A percentile compares a stretch with the other conserved stretches of the same genome.
Conservation (phyloP, 2,797 vertebrate genomes). For the Kryptopterus vitreolus region DNA sequence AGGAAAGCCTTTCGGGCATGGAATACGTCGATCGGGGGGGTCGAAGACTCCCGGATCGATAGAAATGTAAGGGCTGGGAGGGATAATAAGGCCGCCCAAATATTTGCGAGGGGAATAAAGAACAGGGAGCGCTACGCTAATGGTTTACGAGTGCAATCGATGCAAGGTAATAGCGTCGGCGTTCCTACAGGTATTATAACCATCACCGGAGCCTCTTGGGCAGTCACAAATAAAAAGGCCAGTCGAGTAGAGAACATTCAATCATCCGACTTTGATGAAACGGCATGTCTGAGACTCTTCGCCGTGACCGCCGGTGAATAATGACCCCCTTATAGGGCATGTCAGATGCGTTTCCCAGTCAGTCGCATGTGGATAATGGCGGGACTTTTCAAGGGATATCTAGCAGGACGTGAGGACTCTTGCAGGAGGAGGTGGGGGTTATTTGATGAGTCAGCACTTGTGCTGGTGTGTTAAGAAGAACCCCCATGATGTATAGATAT, state of each 20-base stretch:
- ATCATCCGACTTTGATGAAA: neutral
- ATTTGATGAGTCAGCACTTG: neutral
- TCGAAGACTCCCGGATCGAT: slow-evolving; percentile 37
- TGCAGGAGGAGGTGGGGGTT: neutral
- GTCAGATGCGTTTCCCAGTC: slow-evolving; percentile 16
- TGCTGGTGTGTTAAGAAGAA: neutral
- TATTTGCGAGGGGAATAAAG: slow-evolving; percentile 28
- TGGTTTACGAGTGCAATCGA: slow-evolving; percentile 21
- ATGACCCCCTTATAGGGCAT: neutral
- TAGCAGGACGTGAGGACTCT: neutral
- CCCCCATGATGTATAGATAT: neutral
- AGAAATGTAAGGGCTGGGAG: slow-evolving; percentile 32
- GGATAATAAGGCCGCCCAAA: slow-evolving; percentile 34
- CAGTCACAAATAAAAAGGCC: slow-evolving; percentile 11
- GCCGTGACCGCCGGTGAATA: neutral
- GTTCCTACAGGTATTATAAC: slow-evolving; percentile 35
- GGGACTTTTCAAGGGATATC: neutral
- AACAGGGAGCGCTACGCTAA: neutral
- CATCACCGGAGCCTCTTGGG: slow-evolving; percentile 10
- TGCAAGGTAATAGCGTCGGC: slow-evolving; percentile 22
- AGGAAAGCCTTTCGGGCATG: neutral
- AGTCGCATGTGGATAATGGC: slow-evolving; percentile 11
- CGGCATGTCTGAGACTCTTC: neutral
- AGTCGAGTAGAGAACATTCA: neutral
- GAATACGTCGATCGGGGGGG: neutral